Evolutionary conservation across 2,888 invertebrate species (phyloP), one percentile per base, ranked within the genome.

Genomic region (Hemicrepidius hirtus): DNA sequence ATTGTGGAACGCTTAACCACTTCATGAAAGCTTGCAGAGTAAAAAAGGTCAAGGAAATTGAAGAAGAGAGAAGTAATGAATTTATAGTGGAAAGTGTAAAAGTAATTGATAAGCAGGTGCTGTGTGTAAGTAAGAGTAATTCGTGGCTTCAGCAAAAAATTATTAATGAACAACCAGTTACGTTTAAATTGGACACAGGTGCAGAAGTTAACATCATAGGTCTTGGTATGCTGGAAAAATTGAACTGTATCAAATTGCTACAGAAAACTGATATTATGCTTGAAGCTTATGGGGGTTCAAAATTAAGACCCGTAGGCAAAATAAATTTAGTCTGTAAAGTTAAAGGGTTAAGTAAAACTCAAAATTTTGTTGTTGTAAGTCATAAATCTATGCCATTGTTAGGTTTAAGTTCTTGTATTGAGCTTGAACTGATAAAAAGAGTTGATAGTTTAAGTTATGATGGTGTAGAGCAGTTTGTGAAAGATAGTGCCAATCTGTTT

Each of bases 271-370:
- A 53, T 6, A 53, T 53, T 24, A 21, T 24, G 21, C 21, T 53
- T 18, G 53, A 53, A 24, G 53, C 53, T 12, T 53, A 53, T 53
- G 53, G 53, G 12, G 53, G 53, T 2, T 9, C 53, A 24, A 53
- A 21, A 12, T 7, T 53, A 9, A 53, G 24, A 12, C 53, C 53
- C 9, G 5, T 53, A 21, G 53, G 53, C 12, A 53, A 24, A 24
- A 24, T 53, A 24, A 13, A 53, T 24, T 53, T 24, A 24, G 10
- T 24, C 4, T 53, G 53, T 24, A 53, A 53, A 9, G 28, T 53
- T 16, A 53, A 53, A 21, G 20, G 20, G n/a, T 24, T 53, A 21
- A 21, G 21, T 21, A 53, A 53, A 53, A n/a, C n/a, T 4, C 21
- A n/a, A 21, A 21, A 53, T 53, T 53, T 12, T 49, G 12, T 49